Evolutionary conservation across 2,888 invertebrate species (phyloP).

Genomic region (Argyresthia goedartella): DNA sequence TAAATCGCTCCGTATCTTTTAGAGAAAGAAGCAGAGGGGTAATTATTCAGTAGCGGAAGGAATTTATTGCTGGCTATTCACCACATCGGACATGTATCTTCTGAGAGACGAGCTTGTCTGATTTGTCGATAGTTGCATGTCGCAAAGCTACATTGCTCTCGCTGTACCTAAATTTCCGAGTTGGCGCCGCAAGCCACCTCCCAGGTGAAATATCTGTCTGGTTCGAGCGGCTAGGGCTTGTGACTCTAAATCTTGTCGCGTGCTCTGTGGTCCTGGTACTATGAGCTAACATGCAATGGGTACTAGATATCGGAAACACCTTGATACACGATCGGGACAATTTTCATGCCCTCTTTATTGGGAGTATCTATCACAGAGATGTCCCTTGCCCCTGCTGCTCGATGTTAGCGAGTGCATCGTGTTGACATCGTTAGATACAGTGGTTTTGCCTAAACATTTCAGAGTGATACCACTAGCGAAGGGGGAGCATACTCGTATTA

Average conservation of each 20-base stretch:
- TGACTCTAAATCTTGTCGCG: constrained; percentile 58
- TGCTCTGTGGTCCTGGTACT: constrained; percentile 25
- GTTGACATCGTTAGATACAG: not conserved
- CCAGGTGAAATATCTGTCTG: constrained; percentile 59
- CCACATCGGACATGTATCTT: not conserved
- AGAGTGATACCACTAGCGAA: not conserved
- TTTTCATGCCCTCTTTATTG: constrained; percentile 1
- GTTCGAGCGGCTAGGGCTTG: constrained; percentile 27
- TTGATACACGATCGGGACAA: constrained; percentile 22
- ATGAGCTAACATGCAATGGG: constrained; percentile 21
- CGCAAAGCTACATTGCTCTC: not conserved
- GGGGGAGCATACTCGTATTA: not conserved
- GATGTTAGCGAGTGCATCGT: not conserved
- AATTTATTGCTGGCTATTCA: constrained; percentile 5
- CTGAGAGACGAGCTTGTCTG: constrained; percentile 2
- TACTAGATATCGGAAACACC: constrained; percentile 30
- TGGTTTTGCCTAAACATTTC: too few species aligned
- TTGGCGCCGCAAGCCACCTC: constrained; percentile 29
- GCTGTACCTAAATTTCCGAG: constrained; percentile 5
- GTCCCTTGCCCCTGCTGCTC: not conserved
- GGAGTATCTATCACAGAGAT: not conserved
- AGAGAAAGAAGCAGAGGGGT: not conserved
- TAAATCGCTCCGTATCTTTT: not conserved
- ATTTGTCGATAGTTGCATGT: constrained; percentile 1
- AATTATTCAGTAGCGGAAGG: constrained; percentile 6